Conservation (phyloP, 2,888 invertebrate genomes). For the Drosophila prolongata region DNA sequence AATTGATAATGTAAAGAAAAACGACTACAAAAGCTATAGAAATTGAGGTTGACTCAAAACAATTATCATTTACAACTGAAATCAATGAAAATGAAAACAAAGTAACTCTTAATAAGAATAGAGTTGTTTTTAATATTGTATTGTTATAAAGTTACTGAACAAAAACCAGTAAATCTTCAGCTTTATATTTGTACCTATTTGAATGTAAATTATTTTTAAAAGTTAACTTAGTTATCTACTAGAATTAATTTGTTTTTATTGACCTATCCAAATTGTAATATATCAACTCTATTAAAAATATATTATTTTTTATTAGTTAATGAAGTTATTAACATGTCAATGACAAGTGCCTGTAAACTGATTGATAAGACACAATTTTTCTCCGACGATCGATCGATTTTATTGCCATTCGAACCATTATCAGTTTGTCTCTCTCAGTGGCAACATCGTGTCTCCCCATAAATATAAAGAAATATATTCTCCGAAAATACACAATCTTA, state of each 20-base stretch:
- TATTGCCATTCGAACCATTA: slow-evolving; percentile 34
- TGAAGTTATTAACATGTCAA: slow-evolving; percentile 11
- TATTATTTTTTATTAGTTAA: too few species aligned
- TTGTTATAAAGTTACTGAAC: too few species aligned
- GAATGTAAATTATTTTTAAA: too few species aligned
- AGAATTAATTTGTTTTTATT: too few species aligned
- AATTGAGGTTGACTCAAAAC: not conserved
- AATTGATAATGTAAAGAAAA: slow-evolving; percentile 19
- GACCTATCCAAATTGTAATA: too few species aligned
- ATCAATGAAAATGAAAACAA: not conserved
- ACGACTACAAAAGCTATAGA: not conserved
- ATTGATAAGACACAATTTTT: slow-evolving; percentile 22
- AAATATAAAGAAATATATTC: slow-evolving; percentile 3
- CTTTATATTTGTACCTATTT: too few species aligned
- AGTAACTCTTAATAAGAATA: too few species aligned
- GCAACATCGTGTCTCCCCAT: slow-evolving; percentile 37
- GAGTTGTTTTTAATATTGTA: too few species aligned
- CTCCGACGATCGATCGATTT: slow-evolving; percentile 19
- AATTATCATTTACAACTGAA: slow-evolving; percentile 6
- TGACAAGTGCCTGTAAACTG: slow-evolving; percentile 13
- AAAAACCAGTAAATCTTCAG: too few species aligned
- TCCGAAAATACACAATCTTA: slow-evolving; percentile 21
- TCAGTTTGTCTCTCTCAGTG: slow-evolving; percentile 57
- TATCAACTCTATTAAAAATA: too few species aligned
- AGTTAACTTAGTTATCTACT: too few species aligned